phyloP scores from a whole-genome alignment of 2,888 invertebrate species.

The Diarsia dahlii region DNA sequence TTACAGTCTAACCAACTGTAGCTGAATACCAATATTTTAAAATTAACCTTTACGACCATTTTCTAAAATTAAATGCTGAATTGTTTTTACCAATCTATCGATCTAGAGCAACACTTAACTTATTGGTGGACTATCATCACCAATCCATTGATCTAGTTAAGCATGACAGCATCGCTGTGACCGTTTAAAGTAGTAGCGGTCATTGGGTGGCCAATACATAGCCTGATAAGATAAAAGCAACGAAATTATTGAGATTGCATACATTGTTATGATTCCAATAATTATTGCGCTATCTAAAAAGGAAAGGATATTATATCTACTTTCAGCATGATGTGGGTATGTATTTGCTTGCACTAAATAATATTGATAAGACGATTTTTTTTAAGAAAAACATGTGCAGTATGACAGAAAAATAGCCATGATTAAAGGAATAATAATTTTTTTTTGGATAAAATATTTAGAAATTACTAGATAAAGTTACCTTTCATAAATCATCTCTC shows the following conservation, averaged over 20 bases:
- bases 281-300: conserved; percentile 3
- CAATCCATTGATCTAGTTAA: neutral
- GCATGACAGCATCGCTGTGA: neutral
- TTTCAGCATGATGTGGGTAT: neutral
- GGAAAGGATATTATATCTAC: neutral
- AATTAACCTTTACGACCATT: neutral
- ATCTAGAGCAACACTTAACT: too few species aligned
- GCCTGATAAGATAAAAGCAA: conserved; percentile 11
- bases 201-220: conserved; percentile 7
- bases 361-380: neutral
- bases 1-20: neutral
- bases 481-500: too few species aligned
- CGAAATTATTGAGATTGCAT: conserved; percentile 11
- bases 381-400: too few species aligned
- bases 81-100: too few species aligned
- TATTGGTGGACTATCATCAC: neutral
- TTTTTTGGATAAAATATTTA: too few species aligned
- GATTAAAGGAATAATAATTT: too few species aligned
- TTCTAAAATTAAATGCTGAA: neutral
- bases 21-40: neutral
- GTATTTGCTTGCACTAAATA: neutral
- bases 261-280: conserved; percentile 17
- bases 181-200: neutral
- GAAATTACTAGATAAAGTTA: too few species aligned
- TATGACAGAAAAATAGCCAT: too few species aligned